These are phyloP conservation scores for Steromphala cineraria DNA, from an alignment of 2,888 invertebrate genomes.

Conservation along the genomic window DNA sequence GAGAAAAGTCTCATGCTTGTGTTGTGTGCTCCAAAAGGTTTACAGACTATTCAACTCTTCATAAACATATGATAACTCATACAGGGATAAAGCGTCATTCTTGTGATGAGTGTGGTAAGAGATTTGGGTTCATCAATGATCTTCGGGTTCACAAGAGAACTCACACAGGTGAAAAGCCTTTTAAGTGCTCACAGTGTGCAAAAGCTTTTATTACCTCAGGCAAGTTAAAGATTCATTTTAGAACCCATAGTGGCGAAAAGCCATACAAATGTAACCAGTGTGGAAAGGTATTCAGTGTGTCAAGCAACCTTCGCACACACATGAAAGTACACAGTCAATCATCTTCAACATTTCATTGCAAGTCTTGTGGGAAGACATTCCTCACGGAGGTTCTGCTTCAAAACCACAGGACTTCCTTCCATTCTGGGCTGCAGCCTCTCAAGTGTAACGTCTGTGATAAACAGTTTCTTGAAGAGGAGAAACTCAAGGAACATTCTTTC, in stretches of 20 bases:
- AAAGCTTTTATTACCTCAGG: conserved; percentile 10
- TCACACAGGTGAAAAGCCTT: conserved; percentile 15
- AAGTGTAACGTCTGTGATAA: background rate
- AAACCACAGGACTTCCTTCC: background rate
- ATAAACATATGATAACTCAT: background rate
- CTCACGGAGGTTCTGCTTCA: background rate
- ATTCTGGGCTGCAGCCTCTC: background rate
- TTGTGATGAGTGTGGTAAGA: background rate
- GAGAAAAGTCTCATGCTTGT: background rate
- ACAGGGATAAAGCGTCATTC: conserved; percentile 9
- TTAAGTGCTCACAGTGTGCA: background rate
- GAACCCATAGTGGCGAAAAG: background rate
- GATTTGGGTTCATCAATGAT: background rate
- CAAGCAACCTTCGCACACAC: conserved; percentile 3
- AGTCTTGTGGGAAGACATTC: background rate
- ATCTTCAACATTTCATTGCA: background rate
- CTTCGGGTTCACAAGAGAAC: background rate
- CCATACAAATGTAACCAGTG: background rate
- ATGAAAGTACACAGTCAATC: background rate
- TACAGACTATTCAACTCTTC: background rate
- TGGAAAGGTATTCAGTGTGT: conserved; percentile 2
- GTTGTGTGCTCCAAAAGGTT: background rate
- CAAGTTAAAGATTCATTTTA: background rate
- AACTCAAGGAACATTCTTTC: background rate
- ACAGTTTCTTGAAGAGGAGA: background rate